Evolutionary conservation across 2,888 invertebrate species (phyloP).

Genomic region (Rutpela maculata): DNA sequence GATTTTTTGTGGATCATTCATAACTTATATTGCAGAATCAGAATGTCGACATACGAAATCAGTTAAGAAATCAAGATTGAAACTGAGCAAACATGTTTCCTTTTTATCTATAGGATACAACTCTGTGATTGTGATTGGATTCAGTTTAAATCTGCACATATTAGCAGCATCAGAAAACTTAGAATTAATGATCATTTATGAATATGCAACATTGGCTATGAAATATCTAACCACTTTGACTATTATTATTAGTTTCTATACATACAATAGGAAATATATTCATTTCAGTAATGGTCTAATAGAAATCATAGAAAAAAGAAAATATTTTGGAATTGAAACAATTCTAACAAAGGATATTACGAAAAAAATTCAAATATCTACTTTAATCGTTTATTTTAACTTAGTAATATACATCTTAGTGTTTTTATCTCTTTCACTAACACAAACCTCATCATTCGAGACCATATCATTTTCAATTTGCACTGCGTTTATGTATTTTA

Average conservation of each 20-base stretch:
- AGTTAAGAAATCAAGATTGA: conserved; percentile 13
- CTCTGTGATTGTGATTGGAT: not conserved
- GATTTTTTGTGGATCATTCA: conserved; percentile 6
- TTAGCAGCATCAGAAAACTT: not conserved
- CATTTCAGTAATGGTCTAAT: not conserved
- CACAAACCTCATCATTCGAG: not conserved
- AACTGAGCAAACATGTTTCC: not conserved
- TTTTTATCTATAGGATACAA: not conserved
- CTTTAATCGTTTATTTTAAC: not conserved
- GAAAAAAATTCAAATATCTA: not conserved
- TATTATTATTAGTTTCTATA: not conserved
- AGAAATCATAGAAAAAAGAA: not conserved
- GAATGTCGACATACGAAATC: conserved; percentile 4
- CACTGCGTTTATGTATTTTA: not conserved
- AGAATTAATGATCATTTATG: not conserved
- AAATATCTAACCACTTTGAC: not conserved
- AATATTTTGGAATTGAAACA: not conserved
- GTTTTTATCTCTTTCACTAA: not conserved
- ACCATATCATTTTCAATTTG: not conserved
- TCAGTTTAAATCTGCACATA: not conserved
- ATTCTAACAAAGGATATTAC: not conserved
- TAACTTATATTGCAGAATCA: conserved; percentile 11
- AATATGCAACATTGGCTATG: not conserved
- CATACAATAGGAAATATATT: not conserved
- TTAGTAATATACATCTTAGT: not conserved